Percentiles rank a stretch among this genome's conserved stretches.
phyloP scores from a whole-genome alignment of 2,888 invertebrate species.

The Dynastes hyllus region DNA sequence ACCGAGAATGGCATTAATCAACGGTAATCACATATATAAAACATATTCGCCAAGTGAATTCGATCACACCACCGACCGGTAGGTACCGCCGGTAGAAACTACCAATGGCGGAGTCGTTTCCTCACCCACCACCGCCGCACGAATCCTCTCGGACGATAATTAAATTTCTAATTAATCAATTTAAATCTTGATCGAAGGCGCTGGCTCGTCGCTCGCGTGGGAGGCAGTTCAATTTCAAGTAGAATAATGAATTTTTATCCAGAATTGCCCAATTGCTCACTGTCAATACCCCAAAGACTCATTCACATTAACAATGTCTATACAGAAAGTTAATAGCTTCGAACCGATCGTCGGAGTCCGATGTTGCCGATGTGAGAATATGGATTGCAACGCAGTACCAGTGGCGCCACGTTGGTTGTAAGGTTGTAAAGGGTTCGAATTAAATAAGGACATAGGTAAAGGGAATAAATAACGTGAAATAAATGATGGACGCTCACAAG shows the following conservation, averaged over 20 bases:
- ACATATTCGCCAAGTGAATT: slow-evolving; percentile 46
- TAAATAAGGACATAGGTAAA: neutral
- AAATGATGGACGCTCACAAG: too few relatives aligned
- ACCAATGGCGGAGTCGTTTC: slow-evolving; percentile 11
- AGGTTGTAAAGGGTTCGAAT: neutral
- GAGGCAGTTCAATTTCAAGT: slow-evolving; percentile 54
- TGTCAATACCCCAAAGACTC: slow-evolving; percentile 68
- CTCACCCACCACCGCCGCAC: slow-evolving; percentile 16
- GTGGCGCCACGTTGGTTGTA: slow-evolving; percentile 28
- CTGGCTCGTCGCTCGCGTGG: slow-evolving; percentile 47
- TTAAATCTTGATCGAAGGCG: slow-evolving; percentile 54
- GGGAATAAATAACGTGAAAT: neutral
- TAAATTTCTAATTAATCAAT: slow-evolving; percentile 55
- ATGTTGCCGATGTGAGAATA: slow-evolving; percentile 8
- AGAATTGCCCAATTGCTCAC: slow-evolving; percentile 61
- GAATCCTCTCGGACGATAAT: slow-evolving; percentile 46
- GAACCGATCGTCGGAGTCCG: slow-evolving; percentile 46
- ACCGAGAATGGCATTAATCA: slow-evolving; percentile 45
- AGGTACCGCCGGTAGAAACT: too few relatives aligned
- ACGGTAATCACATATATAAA: slow-evolving; percentile 47
- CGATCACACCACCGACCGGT: slow-evolving; percentile 19
- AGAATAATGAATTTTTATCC: slow-evolving; percentile 60
- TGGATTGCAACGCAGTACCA: slow-evolving; percentile 33
- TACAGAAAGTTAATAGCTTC: slow-evolving; percentile 66
- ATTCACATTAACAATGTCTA: slow-evolving; percentile 68